Evolutionary conservation across 2,888 invertebrate genomes (phyloP).

Genomic region (Ganaspis brasiliensis): DNA sequence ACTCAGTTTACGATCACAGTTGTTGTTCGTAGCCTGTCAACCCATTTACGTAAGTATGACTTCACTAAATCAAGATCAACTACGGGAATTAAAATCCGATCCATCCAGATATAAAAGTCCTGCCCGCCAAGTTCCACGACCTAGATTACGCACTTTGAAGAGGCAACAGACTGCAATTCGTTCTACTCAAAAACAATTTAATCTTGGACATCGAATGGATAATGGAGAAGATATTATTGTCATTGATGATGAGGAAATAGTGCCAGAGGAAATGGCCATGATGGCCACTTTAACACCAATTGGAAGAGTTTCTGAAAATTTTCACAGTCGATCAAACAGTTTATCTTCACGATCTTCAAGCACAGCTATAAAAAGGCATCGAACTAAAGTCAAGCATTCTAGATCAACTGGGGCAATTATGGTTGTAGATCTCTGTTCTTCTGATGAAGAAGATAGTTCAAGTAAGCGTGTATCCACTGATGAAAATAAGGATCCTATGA

Average conservation of each 20-base stretch:
- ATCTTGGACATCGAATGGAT: neutral
- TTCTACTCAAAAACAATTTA: neutral
- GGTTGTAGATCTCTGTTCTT: constrained; percentile 85
- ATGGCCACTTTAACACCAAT: constrained; percentile 24
- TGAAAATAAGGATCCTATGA: constrained; percentile 69
- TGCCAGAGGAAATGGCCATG: constrained; percentile 17
- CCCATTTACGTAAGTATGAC: constrained; percentile 81
- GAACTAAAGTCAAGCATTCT: constrained; percentile 42
- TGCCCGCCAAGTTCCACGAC: constrained; percentile 59
- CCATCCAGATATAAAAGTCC: constrained; percentile 65
- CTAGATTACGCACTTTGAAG: constrained; percentile 61
- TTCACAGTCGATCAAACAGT: neutral
- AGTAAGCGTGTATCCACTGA: constrained; percentile 66
- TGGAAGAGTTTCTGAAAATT: constrained; percentile 20
- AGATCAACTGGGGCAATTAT: constrained; percentile 61
- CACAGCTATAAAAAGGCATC: constrained; percentile 2
- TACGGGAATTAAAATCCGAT: constrained; percentile 76
- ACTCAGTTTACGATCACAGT: constrained; percentile 78
- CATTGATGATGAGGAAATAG: constrained; percentile 64
- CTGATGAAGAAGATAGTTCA: constrained; percentile 83
- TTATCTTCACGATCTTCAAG: neutral
- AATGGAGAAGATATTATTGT: constrained; percentile 59
- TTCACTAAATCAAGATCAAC: constrained; percentile 80
- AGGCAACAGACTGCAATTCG: constrained; percentile 18
- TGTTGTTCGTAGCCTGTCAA: constrained; percentile 82